Percentiles rank a stretch among this genome's conserved stretches.
These are phyloP conservation scores for Octodonta nipae DNA, from an alignment of 2,888 invertebrate genomes.

Conservation along the genomic window DNA sequence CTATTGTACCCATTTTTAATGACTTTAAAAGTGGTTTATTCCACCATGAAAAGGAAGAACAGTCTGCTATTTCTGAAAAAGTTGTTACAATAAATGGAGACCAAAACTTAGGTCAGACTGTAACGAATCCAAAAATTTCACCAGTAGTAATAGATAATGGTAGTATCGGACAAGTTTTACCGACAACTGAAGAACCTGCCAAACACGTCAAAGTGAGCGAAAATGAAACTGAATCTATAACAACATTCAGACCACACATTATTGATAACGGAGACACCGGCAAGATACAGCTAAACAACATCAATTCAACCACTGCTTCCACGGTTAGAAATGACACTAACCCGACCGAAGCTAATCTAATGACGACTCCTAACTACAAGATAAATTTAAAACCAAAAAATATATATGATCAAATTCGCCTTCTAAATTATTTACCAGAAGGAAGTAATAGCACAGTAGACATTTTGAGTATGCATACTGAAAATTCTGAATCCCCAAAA, in stretches of 20 bases:
- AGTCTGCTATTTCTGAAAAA: background rate
- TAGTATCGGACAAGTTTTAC: too few species aligned
- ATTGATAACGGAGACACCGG: too few species aligned
- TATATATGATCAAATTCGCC: slow-evolving; percentile 27
- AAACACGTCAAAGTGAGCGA: too few species aligned
- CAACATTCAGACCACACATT: too few species aligned
- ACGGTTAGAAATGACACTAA: background rate
- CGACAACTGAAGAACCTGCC: too few species aligned
- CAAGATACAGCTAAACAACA: too few species aligned
- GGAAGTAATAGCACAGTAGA: slow-evolving; percentile 4
- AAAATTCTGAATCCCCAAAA: background rate
- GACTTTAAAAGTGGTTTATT: background rate
- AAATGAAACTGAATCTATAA: too few species aligned
- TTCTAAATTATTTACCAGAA: slow-evolving; percentile 21
- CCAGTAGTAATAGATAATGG: too few species aligned
- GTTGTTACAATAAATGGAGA: too few species aligned
- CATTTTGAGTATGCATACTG: slow-evolving; percentile 2
- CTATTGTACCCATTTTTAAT: slow-evolving; percentile 38
- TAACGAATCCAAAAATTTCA: too few species aligned
- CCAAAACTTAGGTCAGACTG: too few species aligned
- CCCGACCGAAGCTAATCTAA: slow-evolving; percentile 16
- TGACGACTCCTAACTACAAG: slow-evolving; percentile 26
- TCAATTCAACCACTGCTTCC: background rate
- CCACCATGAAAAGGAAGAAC: background rate
- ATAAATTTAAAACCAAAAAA: slow-evolving; percentile 24